Percentiles rank a stretch among this genome's conserved stretches.
Evolutionary conservation across 1,140 invertebrate genomes (phyloP).

Genomic region (Choristoneura fumiferana): DNA sequence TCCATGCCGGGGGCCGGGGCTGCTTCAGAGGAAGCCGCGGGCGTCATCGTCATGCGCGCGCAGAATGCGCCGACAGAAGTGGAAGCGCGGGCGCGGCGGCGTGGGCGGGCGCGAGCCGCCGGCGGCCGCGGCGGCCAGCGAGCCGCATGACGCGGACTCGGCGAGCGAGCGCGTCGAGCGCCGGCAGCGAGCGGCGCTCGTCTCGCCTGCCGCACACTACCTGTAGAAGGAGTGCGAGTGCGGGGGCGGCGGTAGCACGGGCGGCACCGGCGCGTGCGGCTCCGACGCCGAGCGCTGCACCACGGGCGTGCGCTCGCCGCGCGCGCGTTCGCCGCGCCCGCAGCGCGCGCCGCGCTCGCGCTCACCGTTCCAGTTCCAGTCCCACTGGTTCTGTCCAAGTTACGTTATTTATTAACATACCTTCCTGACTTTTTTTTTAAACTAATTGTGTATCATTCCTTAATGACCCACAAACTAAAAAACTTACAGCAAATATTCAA

Average conservation of each 20-base stretch:
- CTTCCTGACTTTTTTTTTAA: too few relatives aligned
- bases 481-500: too few relatives aligned
- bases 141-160: slow-evolving; percentile 66
- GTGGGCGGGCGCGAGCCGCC: slow-evolving; percentile 36
- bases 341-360: slow-evolving; percentile 42
- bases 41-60: slow-evolving; percentile 54
- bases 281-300: slow-evolving; percentile 82
- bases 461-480: too few relatives aligned
- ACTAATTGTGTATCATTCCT: too few relatives aligned
- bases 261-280: slow-evolving; percentile 78
- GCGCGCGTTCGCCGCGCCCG: slow-evolving; percentile 29
- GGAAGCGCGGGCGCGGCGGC: slow-evolving; percentile 55
- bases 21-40: slow-evolving; percentile 64
- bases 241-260: slow-evolving; percentile 70
- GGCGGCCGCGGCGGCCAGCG: slow-evolving; percentile 48
- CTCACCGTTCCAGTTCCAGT: slow-evolving; percentile 66
- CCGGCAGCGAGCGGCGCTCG: slow-evolving; percentile 63
- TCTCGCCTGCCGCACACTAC: slow-evolving; percentile 73
- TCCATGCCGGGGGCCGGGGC: slow-evolving; percentile 53
- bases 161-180: slow-evolving; percentile 69
- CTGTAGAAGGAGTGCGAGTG: slow-evolving; percentile 77
- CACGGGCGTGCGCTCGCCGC: slow-evolving; percentile 60
- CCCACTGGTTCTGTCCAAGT: slow-evolving; percentile 49
- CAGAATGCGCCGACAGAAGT: slow-evolving; percentile 66
- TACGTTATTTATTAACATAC: not conserved